phyloP scores from a whole-genome alignment of 2,113 vertebrate species.

The Myocastor coypus region DNA sequence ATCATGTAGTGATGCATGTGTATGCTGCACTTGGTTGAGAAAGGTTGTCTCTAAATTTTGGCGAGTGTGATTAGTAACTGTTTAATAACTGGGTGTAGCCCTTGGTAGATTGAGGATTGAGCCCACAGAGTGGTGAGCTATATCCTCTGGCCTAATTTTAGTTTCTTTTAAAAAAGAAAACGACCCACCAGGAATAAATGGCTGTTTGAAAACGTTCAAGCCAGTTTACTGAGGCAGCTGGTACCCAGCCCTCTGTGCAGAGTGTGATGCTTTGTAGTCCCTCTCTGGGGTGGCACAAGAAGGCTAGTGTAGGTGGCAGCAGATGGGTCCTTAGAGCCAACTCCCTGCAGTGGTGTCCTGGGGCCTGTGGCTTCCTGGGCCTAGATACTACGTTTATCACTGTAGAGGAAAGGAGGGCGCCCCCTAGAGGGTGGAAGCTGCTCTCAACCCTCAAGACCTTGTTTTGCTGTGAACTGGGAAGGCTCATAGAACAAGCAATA shows the following conservation, averaged over 20 bases:
- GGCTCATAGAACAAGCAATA: too few relatives aligned
- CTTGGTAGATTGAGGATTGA: neutral
- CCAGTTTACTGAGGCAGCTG: fast-evolving
- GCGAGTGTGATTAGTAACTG: fast-evolving
- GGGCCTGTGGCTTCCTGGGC: too few relatives aligned
- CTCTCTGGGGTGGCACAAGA: neutral
- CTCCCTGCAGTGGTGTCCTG: neutral
- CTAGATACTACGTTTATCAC: too few relatives aligned
- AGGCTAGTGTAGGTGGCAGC: neutral
- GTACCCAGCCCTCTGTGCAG: neutral
- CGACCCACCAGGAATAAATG: neutral
- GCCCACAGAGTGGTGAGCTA: neutral
- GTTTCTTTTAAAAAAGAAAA: neutral
- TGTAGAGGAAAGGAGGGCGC: neutral
- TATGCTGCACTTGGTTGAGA: too few relatives aligned
- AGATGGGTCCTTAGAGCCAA: fast-evolving
- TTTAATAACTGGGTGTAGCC: neutral
- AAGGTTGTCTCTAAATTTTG: neutral
- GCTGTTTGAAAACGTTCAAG: neutral
- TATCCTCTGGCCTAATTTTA: neutral
- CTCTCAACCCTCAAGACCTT: neutral
- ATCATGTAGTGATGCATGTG: fast-evolving
- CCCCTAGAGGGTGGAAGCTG: neutral
- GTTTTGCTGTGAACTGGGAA: neutral
- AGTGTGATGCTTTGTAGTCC: neutral